Base-by-base conservation (phyloP, 2,113 vertebrate species). In the Cyphotilapia sp. region DNA sequence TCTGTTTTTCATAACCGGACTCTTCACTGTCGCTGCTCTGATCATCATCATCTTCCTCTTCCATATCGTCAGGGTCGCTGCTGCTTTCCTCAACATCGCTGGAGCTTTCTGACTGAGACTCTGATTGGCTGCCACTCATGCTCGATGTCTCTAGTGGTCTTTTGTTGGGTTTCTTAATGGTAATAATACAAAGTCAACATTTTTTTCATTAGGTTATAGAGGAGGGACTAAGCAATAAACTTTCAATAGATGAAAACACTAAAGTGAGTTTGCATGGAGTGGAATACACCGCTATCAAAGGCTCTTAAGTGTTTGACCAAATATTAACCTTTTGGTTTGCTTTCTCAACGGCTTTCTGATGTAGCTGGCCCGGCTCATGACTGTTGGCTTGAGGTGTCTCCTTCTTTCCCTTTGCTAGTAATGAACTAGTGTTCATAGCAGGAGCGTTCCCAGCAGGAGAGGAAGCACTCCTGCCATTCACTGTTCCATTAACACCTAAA, bases 91-190 rank as follows among this genome's bases (percentile, higher is more conserved):
- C 96, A 16, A 96, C 97, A 92, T 98, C 98, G 86, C 97, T 98
- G 47, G 98, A 98, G 87, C 97, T 98, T 90, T 97, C 98, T 22
- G 98, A 98, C 47, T 97, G 96, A 71, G 98, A 98, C 78, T 97
- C 98, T 0, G 98, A 98, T 87, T 98, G 98, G 93, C 97, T 98
- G 92, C 98, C 97, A 1, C 97, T 98, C 92, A 97, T 97, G 95
- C 98, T 98, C 42, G 97, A 98, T 93, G 97, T 97, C 93, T 98
- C 98, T 89, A 96, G 57, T 24, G 95, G 49, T 95, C 97, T 98
- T 92, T 97, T 98, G 84, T 96, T 97, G 90, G 96, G 95, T 89
- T 97, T 97, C 97, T 98, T 81, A 66, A 90, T 14, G 38, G 61
- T 9, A 81, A 87, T 13, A 29, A 69, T 85, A 24, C 19, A 57